Conservation (phyloP, 2,888 invertebrate species). For the Tupiocoris notatus region DNA sequence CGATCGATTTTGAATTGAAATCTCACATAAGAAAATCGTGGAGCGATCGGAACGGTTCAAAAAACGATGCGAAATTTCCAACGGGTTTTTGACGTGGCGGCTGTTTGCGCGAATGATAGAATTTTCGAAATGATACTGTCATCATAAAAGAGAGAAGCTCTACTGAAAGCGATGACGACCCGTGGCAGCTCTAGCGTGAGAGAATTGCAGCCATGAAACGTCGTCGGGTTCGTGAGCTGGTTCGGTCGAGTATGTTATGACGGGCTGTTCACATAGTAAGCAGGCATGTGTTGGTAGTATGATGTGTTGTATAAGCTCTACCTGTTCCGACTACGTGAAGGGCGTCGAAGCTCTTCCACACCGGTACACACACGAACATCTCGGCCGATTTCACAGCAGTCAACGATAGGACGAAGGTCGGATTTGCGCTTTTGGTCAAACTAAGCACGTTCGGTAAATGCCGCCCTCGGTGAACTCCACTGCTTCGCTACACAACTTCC, state of each 20-base stretch:
- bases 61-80: no score
- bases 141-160: no score
- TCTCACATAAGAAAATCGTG: no score
- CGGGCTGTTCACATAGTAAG: background rate
- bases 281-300: background rate
- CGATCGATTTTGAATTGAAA: no score
- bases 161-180: no score
- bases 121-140: no score
- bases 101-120: no score
- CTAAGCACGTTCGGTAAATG: background rate
- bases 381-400: background rate
- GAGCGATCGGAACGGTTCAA: no score
- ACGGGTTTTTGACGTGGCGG: no score
- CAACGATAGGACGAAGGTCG: background rate
- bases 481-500: background rate
- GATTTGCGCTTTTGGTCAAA: background rate
- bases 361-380: background rate
- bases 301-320: background rate
- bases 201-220: background rate
- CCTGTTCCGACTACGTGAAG: background rate
- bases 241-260: background rate
- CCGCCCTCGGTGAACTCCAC: background rate
- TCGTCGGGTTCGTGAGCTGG: background rate
- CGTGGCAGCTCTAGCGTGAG: background rate
- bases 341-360: background rate